Evolutionary conservation across 2,888 invertebrate genomes (phyloP).

Genomic region (Eilema griseolum): DNA sequence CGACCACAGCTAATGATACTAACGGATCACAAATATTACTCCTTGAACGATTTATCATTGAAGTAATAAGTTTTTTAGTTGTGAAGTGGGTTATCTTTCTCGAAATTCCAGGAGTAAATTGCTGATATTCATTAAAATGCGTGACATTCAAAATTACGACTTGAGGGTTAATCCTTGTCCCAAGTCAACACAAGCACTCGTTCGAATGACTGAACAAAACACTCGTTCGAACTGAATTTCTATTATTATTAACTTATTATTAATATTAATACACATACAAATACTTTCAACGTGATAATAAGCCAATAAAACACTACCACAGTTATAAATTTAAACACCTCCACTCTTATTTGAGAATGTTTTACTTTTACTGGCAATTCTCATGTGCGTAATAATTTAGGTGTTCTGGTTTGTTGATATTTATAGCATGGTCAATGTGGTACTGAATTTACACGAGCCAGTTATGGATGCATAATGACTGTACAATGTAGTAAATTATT

Average conservation of each 20-base stretch:
- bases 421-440: constrained; percentile 73
- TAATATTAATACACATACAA: constrained; percentile 46
- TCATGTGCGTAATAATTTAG: constrained; percentile 75
- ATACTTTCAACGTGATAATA: constrained; percentile 31
- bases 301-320: constrained; percentile 33
- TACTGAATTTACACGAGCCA: constrained; percentile 69
- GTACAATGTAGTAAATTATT: not conserved
- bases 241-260: constrained; percentile 62
- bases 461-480: constrained; percentile 58
- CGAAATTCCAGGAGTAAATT: constrained; percentile 80
- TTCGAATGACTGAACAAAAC: constrained; percentile 57
- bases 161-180: constrained; percentile 69
- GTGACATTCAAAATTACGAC: constrained; percentile 84
- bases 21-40: too few species aligned
- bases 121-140: constrained; percentile 84
- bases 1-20: too few species aligned
- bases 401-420: constrained; percentile 70
- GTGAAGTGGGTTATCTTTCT: constrained; percentile 65
- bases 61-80: too few species aligned
- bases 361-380: constrained; percentile 63
- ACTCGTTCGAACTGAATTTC: constrained; percentile 57
- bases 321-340: constrained; percentile 31
- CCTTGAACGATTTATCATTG: too few species aligned
- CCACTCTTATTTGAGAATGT: constrained; percentile 58
- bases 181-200: constrained; percentile 82